Evolutionary conservation across 2,113 vertebrate species (phyloP), one percentile per base, ranked within the genome.

Genomic region (Etheostoma spectabile): DNA sequence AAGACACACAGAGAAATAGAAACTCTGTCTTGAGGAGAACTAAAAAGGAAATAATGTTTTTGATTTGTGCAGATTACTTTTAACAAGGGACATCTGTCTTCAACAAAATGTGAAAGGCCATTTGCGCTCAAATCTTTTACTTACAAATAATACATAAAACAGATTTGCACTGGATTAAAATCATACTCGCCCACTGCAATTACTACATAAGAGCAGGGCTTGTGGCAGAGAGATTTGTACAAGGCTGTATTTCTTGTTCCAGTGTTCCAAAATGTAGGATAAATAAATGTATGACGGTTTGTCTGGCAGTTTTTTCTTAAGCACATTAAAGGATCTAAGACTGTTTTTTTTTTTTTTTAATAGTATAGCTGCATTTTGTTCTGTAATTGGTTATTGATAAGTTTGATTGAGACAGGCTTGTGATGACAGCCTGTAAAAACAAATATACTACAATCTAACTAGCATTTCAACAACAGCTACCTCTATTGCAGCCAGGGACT

Each of bases 81-180:
- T 72, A 84, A 88, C 82, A 67, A 57, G 75, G 57, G 72, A 79
- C 84, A 81, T 84, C 79, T 92, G 87, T 90, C 70, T 86, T 72
- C 15, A 63, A 82, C 65, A 56, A 60, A 70, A 77, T 68, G 35
- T 57, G n/a, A 67, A 63, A 51, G 52, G 24, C 74, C 51, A 65
- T 57, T 78, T 82, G 49, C 2, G 42, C 68, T 78, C 56, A 53
- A 65, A 56, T 46, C 48, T 42, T 72, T 69, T 45, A 78, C 71
- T 35, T 53, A 73, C 74, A 79, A 72, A 88, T 85, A 76, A 86
- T 82, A 87, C 89, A 85, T 81, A 74, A 55, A 35, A 66, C 51
- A 63, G 81, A 88, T 89, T 90, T 91, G 80, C 77, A 75, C 38
- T 38, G 80, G 86, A 91, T 92, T 88, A 75, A 82, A 88, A 69